phyloP scores from a whole-genome alignment of 2,113 vertebrate species.

The Uropsilus gracilis region DNA sequence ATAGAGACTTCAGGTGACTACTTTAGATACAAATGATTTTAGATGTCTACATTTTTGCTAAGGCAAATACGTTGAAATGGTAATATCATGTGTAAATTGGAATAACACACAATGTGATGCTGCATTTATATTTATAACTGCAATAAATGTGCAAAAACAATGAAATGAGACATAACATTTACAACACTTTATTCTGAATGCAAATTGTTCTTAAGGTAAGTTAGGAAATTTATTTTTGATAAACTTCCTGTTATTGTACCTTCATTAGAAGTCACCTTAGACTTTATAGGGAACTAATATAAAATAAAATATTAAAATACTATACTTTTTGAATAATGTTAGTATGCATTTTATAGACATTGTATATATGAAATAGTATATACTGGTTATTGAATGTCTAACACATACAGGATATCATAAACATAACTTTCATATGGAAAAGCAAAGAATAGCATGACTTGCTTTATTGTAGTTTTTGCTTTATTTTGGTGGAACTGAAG shows the following conservation, averaged over 20 bases:
- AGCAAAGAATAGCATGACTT: neutral
- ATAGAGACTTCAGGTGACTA: constrained; percentile 35
- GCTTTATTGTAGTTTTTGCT: neutral
- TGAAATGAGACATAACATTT: neutral
- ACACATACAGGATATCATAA: neutral
- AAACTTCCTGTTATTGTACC: neutral
- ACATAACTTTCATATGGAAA: neutral
- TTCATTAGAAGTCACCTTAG: neutral
- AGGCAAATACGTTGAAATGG: neutral
- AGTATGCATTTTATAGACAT: neutral
- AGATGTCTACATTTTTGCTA: neutral
- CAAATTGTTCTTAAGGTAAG: neutral
- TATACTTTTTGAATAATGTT: neutral
- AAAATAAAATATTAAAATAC: neutral
- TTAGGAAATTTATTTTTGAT: neutral
- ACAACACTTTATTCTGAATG: neutral
- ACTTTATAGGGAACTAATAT: neutral
- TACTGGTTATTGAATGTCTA: neutral
- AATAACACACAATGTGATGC: neutral
- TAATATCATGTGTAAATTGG: neutral
- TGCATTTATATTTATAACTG: neutral
- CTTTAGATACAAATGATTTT: constrained; percentile 2
- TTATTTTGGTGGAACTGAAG: neutral
- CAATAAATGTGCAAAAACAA: neutral
- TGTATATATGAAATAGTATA: neutral